Percentiles rank a stretch among this genome's conserved stretches.
Evolutionary conservation across 2,797 vertebrate genomes (phyloP).

Genomic region (Danio tinwini): DNA sequence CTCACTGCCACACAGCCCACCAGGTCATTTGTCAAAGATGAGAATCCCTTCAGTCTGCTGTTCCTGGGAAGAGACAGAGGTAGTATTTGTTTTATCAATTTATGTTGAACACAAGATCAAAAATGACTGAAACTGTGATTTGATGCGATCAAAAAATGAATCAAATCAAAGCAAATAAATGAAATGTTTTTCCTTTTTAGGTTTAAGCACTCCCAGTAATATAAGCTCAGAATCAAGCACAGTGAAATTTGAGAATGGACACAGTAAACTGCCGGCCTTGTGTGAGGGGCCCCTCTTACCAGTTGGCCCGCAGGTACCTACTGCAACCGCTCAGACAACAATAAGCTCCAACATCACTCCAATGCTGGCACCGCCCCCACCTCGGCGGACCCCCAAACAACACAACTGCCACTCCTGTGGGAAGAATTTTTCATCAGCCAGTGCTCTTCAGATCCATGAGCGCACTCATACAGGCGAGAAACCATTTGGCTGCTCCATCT

Average conservation of each 20-base stretch:
- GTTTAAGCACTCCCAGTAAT: constrained; percentile 89
- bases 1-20: constrained; percentile 89
- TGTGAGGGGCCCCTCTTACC: constrained; percentile 89
- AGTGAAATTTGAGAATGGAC: constrained; percentile 98
- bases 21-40: constrained; percentile 93
- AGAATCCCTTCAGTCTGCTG: constrained; percentile 96
- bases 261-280: constrained; percentile 88
- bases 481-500: constrained; percentile 98
- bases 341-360: constrained; percentile 92
- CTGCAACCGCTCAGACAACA: constrained; percentile 85
- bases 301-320: constrained; percentile 87
- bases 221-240: constrained; percentile 89
- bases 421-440: constrained; percentile 99
- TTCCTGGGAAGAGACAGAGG: constrained; percentile 97
- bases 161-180: background rate
- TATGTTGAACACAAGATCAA: background rate
- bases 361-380: constrained; percentile 96
- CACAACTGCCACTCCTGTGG: constrained; percentile 99
- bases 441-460: constrained; percentile 98
- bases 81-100: constrained; percentile 65
- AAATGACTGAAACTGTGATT: background rate
- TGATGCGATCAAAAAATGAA: too few species aligned
- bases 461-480: constrained; percentile 99
- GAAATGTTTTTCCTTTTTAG: constrained; percentile 76
- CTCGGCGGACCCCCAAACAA: constrained; percentile 97